Base-by-base conservation (phyloP, 2,888 invertebrate species). In the Dioctria linearis region DNA sequence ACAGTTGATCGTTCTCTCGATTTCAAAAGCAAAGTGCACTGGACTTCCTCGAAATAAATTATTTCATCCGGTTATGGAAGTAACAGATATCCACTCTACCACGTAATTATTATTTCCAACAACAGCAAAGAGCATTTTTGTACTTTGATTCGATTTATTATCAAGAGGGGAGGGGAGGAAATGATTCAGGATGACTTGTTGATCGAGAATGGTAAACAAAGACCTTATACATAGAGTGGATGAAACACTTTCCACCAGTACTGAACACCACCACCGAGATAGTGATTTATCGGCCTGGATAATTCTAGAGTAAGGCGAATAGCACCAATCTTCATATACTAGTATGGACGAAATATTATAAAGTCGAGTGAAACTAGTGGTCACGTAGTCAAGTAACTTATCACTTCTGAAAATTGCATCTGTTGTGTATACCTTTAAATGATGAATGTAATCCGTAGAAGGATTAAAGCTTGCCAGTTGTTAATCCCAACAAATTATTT, bases 371-470 rank as follows among this genome's bases (percentile, higher is more conserved):
- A 5, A 46, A 46, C 49, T 67, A 46, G 67, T 67, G 67, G 43
- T 67, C 67, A 67, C 67, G 67, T 67, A 67, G 67, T 67, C 43
- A 67, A 67, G 67, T 67, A 67, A 67, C 67, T 67, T 46, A 67
- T 67, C 67, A 67, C 67, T 67, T 67, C 46, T 42, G 13, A 25
- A 67, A 67, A 67, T 67, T 67, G 46, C 67, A 67, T 43, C 46
- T 46, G 67, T 13, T 25, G n/a, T 13, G 25, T 25, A 25, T 25
- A 25, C 25, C 25, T 25, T 25, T 25, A 25, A 25, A 25, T 11
- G 46, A 67, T 67, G 25, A n/a, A 46, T 43, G 46, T 46, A 67
- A 67, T 67, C 43, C 43, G 13, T 25, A 46, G 25, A 25, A 42
- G 25, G 67, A 43, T 42, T 13, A 66, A 25, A 25, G 43, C 9